These are phyloP conservation scores for Leptestheria dahalacensis DNA, from an alignment of 1,140 invertebrate genomes.

Conservation along the genomic window DNA sequence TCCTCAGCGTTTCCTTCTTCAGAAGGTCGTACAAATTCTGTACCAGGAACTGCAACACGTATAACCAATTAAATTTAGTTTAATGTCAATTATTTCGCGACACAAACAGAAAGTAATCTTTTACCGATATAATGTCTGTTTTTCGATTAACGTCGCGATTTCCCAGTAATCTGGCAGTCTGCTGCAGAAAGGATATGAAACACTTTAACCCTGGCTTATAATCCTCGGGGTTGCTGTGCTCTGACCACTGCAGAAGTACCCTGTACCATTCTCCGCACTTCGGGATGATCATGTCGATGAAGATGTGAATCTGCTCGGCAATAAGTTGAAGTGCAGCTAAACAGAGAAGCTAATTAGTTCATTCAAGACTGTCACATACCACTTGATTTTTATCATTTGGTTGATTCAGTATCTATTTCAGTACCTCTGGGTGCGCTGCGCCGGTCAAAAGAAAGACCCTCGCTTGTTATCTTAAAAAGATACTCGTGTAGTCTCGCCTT, in stretches of 20 bases:
- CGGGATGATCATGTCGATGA: background rate
- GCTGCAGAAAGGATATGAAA: background rate
- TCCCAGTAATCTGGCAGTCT: background rate
- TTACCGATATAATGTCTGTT: background rate
- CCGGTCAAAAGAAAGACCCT: background rate
- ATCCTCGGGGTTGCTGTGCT: background rate
- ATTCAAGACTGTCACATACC: too few relatives aligned
- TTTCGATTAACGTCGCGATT: background rate
- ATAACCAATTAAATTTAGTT: too few relatives aligned
- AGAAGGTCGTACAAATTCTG: background rate
- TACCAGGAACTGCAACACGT: background rate
- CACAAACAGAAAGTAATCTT: too few relatives aligned
- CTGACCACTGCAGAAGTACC: background rate
- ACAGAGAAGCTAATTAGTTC: too few relatives aligned
- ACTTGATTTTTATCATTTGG: too few relatives aligned
- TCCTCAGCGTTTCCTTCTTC: background rate
- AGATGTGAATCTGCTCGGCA: background rate
- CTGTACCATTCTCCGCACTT: background rate
- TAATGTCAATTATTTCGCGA: too few relatives aligned
- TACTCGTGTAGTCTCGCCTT: background rate
- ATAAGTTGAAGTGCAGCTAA: background rate
- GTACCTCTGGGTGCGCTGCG: background rate
- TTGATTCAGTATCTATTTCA: too few relatives aligned
- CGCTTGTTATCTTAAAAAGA: background rate
- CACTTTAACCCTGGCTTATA: background rate